Conservation (phyloP, 2,888 invertebrate species). For the Elaeidobius kamerunicus region DNA sequence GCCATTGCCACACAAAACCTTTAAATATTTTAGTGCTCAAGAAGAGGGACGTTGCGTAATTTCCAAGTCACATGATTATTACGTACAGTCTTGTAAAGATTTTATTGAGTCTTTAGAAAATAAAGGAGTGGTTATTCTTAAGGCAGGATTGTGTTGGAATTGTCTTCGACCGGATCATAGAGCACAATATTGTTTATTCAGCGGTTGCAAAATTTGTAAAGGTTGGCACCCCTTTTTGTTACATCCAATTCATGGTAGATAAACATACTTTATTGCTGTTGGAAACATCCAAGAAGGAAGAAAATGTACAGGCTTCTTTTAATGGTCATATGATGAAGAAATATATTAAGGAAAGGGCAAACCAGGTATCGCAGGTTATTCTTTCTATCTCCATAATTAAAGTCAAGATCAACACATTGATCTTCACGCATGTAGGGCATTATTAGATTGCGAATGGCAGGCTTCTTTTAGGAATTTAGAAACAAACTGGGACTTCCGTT, state of each 20-base stretch:
- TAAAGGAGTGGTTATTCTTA: background rate
- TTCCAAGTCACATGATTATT: background rate
- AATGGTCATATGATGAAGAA: background rate
- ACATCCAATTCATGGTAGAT: background rate
- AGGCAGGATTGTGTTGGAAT: background rate
- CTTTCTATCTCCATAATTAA: too few relatives aligned
- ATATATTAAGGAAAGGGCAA: background rate
- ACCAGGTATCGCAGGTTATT: too few relatives aligned
- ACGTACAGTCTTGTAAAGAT: background rate
- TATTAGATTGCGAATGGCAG: conserved; percentile 1
- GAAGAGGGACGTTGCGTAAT: background rate
- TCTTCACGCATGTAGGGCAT: too few relatives aligned
- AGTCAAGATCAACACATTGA: too few relatives aligned
- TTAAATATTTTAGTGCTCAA: background rate
- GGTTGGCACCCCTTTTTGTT: background rate
- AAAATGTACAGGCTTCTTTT: background rate
- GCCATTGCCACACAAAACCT: background rate
- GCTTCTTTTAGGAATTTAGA: background rate
- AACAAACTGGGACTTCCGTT: background rate
- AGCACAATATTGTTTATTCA: background rate
- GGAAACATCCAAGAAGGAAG: too few relatives aligned
- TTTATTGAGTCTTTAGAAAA: background rate
- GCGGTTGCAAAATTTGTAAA: background rate
- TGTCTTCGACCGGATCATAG: background rate
- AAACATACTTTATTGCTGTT: too few relatives aligned